Base-by-base conservation (phyloP, 2,797 vertebrate species). In the Halcyon leucocephala region DNA sequence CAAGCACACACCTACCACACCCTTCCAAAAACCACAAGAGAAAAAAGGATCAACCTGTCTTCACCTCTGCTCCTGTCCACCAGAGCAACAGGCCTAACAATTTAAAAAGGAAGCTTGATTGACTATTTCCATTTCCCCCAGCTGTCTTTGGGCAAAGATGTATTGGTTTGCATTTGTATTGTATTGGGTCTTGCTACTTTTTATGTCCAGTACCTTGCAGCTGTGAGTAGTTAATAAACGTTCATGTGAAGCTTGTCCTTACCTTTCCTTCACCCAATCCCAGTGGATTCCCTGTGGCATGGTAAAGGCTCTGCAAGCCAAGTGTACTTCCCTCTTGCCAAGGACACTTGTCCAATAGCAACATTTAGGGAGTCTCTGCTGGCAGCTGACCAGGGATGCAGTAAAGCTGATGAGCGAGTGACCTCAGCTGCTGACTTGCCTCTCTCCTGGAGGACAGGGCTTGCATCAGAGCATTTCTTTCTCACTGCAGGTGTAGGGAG, bases 311-410 rank as follows among this genome's bases (percentile, higher is more conserved):
- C 4, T 35, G 77, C 11, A 8, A 74, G 61, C 44, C 65, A 60
- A 70, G 17, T 2, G 39, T 82, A 48, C 35, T 66, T 82, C 55
- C 58, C 29, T 66, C 49, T 29, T 6, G 20, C 90, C 77, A 92
- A 95, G 80, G 88, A 88, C 73, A 7, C 31, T 71, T 12, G 21
- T 66, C 72, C 90, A 67, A 57, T 7, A 85, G 58, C 54, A 35
- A 31, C 31, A 4, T 13, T 10, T 39, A 72, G 78, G 77, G 86
- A 89, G 91, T 22, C 42, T 20, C 54, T 42, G 42, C 29, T 89
- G 95, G 94, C 82, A 60, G 10, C 31, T n/a, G 48, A 72, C 89
- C 73, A 84, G 80, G 89, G 73, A 82, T 96, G 89, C 96, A 78
- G 88, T 69, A 92, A 25, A 86, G 35, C 70, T 87, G 91, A 91